Evolutionary conservation across 2,888 invertebrate species (phyloP).

Genomic region (Dione juno): DNA sequence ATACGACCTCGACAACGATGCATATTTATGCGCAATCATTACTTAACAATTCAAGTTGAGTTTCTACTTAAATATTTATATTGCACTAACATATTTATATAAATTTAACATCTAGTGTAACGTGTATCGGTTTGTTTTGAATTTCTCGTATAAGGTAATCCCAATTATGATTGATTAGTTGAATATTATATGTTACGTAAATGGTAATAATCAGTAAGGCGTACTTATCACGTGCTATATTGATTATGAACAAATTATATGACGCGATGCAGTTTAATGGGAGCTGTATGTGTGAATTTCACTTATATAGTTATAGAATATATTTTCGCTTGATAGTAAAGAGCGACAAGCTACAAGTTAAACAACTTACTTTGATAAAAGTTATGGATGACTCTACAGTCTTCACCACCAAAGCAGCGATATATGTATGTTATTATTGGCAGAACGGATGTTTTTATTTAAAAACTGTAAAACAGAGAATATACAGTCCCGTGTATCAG

Average conservation of each 20-base stretch:
- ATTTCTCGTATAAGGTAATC: not conserved
- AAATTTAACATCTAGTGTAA: not conserved
- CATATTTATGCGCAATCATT: not conserved
- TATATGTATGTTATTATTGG: no score
- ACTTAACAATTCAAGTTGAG: not conserved
- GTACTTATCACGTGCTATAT: not conserved
- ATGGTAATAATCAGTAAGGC: not conserved
- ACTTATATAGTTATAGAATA: no score
- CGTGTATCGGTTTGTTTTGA: not conserved
- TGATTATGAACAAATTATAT: not conserved
- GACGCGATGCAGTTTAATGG: not conserved
- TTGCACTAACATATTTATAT: no score
- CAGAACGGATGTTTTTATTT: no score
- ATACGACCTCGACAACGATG: not conserved
- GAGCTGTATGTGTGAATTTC: not conserved
- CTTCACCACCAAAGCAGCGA: no score
- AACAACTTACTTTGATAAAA: no score
- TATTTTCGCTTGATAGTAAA: no score
- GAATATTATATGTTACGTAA: not conserved
- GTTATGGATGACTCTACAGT: no score
- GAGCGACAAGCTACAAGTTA: no score
- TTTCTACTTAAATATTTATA: no score
- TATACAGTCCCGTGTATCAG: no score
- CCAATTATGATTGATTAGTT: conserved; percentile 10
- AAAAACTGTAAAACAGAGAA: no score